Evolutionary conservation across 37 sponge, comb jelly and placozoan species (phyloP).

Genomic region (Tethya wilhelma): DNA sequence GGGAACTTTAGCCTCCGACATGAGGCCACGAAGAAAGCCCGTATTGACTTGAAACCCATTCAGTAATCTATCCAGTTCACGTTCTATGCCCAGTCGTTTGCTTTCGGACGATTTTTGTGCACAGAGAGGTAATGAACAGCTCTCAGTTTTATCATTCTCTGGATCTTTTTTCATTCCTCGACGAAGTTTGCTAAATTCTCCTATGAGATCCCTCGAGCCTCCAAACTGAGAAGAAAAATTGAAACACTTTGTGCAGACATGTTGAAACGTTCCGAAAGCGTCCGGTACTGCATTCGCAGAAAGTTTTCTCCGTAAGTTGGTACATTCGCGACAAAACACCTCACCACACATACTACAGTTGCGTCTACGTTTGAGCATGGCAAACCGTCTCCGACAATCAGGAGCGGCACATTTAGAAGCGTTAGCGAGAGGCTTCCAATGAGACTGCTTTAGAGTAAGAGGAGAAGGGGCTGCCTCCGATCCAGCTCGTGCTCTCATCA

Average conservation of each 20-base stretch:
- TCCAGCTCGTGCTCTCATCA: background rate
- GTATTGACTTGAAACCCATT: constrained; percentile 21
- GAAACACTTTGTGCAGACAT: constrained; percentile 54
- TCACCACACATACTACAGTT: constrained; percentile 67
- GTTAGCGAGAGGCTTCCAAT: constrained; percentile 20
- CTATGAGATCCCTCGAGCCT: background rate
- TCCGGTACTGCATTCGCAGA: constrained; percentile 51
- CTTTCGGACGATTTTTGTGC: background rate
- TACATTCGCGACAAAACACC: constrained; percentile 48
- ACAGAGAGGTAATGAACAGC: background rate
- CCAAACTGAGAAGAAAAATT: background rate
- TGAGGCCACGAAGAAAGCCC: background rate
- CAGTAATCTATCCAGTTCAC: constrained; percentile 19
- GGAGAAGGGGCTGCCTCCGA: background rate
- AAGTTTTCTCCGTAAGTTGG: constrained; percentile 25
- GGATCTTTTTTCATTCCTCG: background rate
- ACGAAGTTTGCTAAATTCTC: constrained; percentile 11
- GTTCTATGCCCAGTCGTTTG: background rate
- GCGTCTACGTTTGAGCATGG: background rate
- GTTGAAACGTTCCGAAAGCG: constrained; percentile 34
- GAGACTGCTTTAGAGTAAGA: constrained; percentile 21
- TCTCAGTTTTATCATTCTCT: background rate
- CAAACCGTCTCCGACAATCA: constrained; percentile 31
- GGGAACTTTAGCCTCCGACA: constrained; percentile 44
- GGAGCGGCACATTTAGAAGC: constrained; percentile 41